These are phyloP conservation scores for Amphibalanus amphitrite DNA, from an alignment of 1,140 invertebrate genomes.

Conservation along the genomic window DNA sequence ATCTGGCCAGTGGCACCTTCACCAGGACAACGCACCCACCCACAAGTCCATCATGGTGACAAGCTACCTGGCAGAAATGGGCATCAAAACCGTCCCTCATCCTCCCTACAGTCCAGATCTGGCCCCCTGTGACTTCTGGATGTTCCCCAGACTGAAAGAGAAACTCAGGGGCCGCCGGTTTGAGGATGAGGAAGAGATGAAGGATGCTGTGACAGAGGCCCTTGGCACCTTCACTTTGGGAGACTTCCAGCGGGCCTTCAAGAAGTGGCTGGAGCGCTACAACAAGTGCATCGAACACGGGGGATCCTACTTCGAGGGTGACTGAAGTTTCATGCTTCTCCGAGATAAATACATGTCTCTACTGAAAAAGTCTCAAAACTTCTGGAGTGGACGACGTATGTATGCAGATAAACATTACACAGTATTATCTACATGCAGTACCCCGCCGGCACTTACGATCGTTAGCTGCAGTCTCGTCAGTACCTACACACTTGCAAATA, in stretches of 20 bases:
- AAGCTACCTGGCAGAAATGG: conserved; percentile 6
- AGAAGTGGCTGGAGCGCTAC: conserved; percentile 1
- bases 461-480: too few relatives aligned
- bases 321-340: conserved; percentile 4
- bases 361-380: conserved; percentile 1
- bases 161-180: not conserved
- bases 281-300: conserved; percentile 1
- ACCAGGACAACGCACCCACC: conserved; percentile 8
- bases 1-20: conserved; percentile 7
- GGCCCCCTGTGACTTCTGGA: conserved; percentile 3
- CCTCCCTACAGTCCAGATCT: conserved; percentile 5
- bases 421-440: too few relatives aligned
- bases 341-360: not conserved
- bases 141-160: conserved; percentile 2
- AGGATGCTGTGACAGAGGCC: conserved; percentile 1
- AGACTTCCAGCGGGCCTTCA: not conserved
- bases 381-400: not conserved
- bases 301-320: conserved; percentile 2
- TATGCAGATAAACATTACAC: too few relatives aligned
- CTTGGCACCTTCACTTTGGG: not conserved
- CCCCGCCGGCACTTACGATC: too few relatives aligned
- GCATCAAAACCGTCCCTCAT: conserved; percentile 7
- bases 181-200: not conserved
- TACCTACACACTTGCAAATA: too few relatives aligned
- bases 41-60: conserved; percentile 9